Conservation (phyloP, 2,888 invertebrate genomes). For the Trachelus stipa region DNA sequence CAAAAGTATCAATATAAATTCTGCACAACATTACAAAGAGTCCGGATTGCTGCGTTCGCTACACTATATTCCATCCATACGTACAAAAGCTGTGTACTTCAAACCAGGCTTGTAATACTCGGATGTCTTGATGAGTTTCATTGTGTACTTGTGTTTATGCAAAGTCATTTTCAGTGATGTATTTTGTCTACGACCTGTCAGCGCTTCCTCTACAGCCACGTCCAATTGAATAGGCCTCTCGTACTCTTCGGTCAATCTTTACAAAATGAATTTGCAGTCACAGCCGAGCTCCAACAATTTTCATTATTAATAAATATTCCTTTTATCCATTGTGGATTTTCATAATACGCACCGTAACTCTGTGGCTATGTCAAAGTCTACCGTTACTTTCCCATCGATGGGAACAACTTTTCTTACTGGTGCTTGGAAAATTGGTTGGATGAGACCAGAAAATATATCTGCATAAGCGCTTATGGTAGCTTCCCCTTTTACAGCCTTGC, state of each 20-base stretch:
- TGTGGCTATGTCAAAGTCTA: conserved; percentile 81
- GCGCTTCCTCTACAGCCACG: conserved; percentile 89
- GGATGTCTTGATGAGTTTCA: conserved; percentile 83
- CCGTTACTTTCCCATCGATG: conserved; percentile 79
- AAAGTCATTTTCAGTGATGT: conserved; percentile 79
- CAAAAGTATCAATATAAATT: not conserved
- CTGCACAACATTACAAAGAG: not conserved
- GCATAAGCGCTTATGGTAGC: conserved; percentile 87
- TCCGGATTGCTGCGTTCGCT: not conserved
- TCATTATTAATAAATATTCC: conserved; percentile 6
- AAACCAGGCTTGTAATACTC: conserved; percentile 91
- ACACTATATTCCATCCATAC: conserved; percentile 42
- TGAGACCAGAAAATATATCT: conserved; percentile 80
- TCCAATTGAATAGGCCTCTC: conserved; percentile 86
- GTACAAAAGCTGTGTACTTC: conserved; percentile 84
- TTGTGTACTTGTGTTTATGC: conserved; percentile 81
- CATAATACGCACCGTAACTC: conserved; percentile 69
- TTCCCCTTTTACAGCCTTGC: conserved; percentile 87
- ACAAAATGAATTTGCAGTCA: not conserved
- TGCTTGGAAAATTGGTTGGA: conserved; percentile 81
- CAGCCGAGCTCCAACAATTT: not conserved
- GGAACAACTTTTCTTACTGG: conserved; percentile 71
- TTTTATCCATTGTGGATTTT: not conserved
- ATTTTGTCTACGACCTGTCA: conserved; percentile 88
- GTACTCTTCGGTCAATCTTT: conserved; percentile 81